phyloP scores from a whole-genome alignment of 1,140 invertebrate genomes.

The Oryzaephilus surinamensis region DNA sequence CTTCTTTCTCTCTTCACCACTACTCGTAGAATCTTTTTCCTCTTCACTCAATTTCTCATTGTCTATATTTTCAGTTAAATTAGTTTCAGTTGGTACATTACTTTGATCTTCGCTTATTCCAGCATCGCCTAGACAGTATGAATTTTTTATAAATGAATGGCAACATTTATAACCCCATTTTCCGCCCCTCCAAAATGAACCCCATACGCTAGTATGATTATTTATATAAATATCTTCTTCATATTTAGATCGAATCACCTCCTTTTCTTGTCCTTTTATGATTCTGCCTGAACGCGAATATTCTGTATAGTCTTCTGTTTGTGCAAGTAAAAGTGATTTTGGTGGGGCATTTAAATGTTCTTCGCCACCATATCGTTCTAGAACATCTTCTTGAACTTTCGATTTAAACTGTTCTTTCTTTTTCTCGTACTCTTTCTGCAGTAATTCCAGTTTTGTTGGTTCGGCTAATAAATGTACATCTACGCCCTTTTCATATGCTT shows the following conservation, averaged over 20 bases:
- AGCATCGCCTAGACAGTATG: slow-evolving; percentile 76
- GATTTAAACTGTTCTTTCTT: slow-evolving; percentile 82
- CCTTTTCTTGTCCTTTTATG: slow-evolving; percentile 76
- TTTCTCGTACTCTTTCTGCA: slow-evolving; percentile 82
- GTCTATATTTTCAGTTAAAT: slow-evolving; percentile 10
- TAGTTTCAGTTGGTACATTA: slow-evolving; percentile 15
- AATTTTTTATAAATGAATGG: slow-evolving; percentile 85
- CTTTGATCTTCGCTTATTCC: slow-evolving; percentile 40
- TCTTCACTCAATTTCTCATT: slow-evolving; percentile 26
- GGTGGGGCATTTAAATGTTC: slow-evolving; percentile 84
- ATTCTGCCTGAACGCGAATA: slow-evolving; percentile 89
- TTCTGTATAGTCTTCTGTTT: slow-evolving; percentile 93
- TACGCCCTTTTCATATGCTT: slow-evolving; percentile 85
- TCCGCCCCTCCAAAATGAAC: slow-evolving; percentile 87
- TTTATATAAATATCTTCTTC: slow-evolving; percentile 90
- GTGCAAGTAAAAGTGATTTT: slow-evolving; percentile 76
- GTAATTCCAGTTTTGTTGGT: slow-evolving; percentile 90
- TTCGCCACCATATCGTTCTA: slow-evolving; percentile 84
- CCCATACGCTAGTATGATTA: slow-evolving; percentile 92
- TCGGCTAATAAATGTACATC: slow-evolving; percentile 95
- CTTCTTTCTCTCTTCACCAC: slow-evolving; percentile 50
- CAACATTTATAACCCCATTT: slow-evolving; percentile 96
- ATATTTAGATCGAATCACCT: slow-evolving; percentile 77
- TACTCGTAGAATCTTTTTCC: slow-evolving; percentile 24
- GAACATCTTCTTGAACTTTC: slow-evolving; percentile 57